Percentiles rank a stretch among this genome's conserved stretches.
These are phyloP conservation scores for Oncorhynchus gorbuscha DNA, from an alignment of 2,113 vertebrate genomes.

Conservation along the genomic window DNA sequence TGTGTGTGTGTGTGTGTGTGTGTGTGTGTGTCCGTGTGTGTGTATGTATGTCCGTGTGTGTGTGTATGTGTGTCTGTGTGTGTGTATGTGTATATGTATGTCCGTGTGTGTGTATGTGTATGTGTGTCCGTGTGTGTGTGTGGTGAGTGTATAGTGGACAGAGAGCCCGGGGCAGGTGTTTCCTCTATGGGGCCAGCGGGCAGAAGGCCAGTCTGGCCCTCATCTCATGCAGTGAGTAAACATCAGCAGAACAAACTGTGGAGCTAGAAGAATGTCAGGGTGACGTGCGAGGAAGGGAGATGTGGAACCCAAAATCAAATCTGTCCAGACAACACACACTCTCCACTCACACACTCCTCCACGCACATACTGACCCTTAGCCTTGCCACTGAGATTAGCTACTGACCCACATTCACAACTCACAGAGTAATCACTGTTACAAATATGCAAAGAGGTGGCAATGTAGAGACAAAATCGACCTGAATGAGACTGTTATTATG, in stretches of 20 bases:
- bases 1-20: neutral
- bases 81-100: neutral
- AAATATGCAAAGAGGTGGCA: neutral
- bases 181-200: slow-evolving; percentile 59
- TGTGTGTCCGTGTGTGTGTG: neutral
- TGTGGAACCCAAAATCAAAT: slow-evolving; percentile 28
- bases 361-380: slow-evolving; percentile 8
- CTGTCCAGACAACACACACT: slow-evolving; percentile 11
- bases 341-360: neutral
- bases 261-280: slow-evolving; percentile 52
- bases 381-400: slow-evolving; percentile 10
- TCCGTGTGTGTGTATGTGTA: neutral
- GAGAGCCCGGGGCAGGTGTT: slow-evolving; percentile 64
- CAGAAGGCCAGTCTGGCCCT: slow-evolving; percentile 46
- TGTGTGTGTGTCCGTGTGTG: neutral
- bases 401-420: slow-evolving; percentile 36
- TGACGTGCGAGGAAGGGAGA: slow-evolving; percentile 51
- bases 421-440: neutral
- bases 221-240: slow-evolving; percentile 56
- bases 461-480: neutral
- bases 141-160: slow-evolving; percentile 5
- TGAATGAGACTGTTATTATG: neutral
- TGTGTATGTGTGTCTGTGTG: too few species aligned
- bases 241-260: slow-evolving; percentile 58
- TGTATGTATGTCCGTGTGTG: neutral